Evolutionary conservation across 1,140 invertebrate genomes (phyloP).

Genomic region (Andrena cerasifolii): DNA sequence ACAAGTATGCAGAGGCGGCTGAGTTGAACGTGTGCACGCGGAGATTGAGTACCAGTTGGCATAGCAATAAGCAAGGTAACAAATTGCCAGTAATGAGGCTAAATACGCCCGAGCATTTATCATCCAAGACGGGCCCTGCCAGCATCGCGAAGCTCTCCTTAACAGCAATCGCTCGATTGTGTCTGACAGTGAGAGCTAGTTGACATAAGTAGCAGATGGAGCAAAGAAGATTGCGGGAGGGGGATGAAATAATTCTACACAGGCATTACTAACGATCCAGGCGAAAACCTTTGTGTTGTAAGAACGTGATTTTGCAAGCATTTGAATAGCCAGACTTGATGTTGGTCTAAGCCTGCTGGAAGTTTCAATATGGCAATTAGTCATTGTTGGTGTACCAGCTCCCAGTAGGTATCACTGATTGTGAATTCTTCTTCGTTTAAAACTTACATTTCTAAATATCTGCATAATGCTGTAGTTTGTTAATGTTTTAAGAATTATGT

Average conservation of each 20-base stretch:
- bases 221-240: no score
- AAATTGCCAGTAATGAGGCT: constrained; percentile 72
- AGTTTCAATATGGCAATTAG: no score
- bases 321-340: no score
- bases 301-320: no score
- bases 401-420: no score
- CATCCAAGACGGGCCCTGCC: constrained; percentile 57
- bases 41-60: constrained; percentile 1
- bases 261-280: neutral
- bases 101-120: constrained; percentile 70
- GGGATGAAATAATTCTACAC: neutral
- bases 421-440: no score
- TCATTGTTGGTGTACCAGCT: no score
- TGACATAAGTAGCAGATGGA: neutral
- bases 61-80: constrained; percentile 59
- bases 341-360: no score
- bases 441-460: no score
- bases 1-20: neutral
- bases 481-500: no score
- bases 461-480: no score
- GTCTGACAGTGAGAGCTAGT: neutral
- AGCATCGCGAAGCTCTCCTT: constrained; percentile 59
- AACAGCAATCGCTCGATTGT: constrained; percentile 61
- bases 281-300: neutral
- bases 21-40: neutral